Percentiles rank a stretch among this genome's conserved stretches.
These are phyloP conservation scores for Epinotia demarniana DNA, from an alignment of 2,888 invertebrate species.

Conservation along the genomic window DNA sequence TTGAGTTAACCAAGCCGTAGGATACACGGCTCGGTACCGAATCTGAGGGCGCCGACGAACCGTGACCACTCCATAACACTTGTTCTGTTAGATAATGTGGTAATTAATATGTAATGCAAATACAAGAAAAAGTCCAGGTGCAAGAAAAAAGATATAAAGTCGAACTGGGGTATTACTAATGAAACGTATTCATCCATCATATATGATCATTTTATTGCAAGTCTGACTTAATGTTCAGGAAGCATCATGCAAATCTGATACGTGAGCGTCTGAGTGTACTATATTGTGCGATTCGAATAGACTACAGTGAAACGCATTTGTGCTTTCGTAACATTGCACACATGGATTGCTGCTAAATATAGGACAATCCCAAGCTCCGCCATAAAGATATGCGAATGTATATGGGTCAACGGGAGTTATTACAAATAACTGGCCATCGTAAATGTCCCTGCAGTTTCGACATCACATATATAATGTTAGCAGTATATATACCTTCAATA, in stretches of 20 bases:
- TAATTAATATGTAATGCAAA: background rate
- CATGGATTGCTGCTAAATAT: constrained; percentile 72
- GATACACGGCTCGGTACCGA: constrained; percentile 69
- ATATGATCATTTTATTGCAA: background rate
- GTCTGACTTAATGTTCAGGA: constrained; percentile 26
- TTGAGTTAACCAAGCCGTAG: constrained; percentile 65
- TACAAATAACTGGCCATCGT: constrained; percentile 68
- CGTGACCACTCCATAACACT: constrained; percentile 52
- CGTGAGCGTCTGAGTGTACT: constrained; percentile 25
- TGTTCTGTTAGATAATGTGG: constrained; percentile 32
- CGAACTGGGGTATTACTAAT: too few species aligned
- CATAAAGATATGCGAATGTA: constrained; percentile 72
- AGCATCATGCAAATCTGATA: constrained; percentile 37
- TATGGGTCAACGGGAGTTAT: constrained; percentile 68
- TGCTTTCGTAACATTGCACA: constrained; percentile 68
- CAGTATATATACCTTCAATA: constrained; percentile 44
- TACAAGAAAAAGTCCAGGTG: background rate
- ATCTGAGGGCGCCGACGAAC: constrained; percentile 61
- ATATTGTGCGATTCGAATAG: constrained; percentile 46
- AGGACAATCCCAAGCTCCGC: constrained; percentile 67
- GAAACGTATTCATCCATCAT: background rate
- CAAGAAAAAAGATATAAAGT: background rate
- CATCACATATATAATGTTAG: constrained; percentile 51
- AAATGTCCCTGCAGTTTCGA: constrained; percentile 69
- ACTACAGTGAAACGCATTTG: constrained; percentile 54